phyloP scores from a whole-genome alignment of 2,797 vertebrate genomes.

The Chiroxiphia lanceolata region DNA sequence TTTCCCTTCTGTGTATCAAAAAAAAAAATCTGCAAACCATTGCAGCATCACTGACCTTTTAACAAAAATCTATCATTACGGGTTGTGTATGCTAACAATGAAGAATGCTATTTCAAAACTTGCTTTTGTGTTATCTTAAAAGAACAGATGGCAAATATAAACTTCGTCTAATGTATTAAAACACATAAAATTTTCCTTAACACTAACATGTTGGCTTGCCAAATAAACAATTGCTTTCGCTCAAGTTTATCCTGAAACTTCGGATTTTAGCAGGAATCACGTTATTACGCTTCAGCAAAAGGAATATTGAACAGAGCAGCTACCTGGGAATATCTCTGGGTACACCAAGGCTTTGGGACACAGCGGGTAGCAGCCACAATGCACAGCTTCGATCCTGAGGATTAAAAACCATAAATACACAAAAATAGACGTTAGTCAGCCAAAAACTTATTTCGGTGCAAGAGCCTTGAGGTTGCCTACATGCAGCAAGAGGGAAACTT shows the following conservation, averaged over 20 bases:
- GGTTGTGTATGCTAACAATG: slow-evolving; percentile 83
- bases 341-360: slow-evolving; percentile 94
- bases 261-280: slow-evolving; percentile 56
- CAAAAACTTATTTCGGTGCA: slow-evolving; percentile 39
- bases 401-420: slow-evolving; percentile 47
- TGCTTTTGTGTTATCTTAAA: slow-evolving; percentile 85
- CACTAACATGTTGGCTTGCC: slow-evolving; percentile 84
- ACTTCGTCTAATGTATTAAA: slow-evolving; percentile 85
- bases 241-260: slow-evolving; percentile 78
- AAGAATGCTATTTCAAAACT: slow-evolving; percentile 86
- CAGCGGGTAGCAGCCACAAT: slow-evolving; percentile 94
- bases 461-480: slow-evolving; percentile 49
- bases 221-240: slow-evolving; percentile 84
- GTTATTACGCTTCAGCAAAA: slow-evolving; percentile 12
- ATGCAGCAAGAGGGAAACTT: slow-evolving; percentile 29
- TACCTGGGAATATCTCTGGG: slow-evolving; percentile 97
- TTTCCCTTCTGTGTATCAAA: slow-evolving; percentile 45
- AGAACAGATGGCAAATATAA: slow-evolving; percentile 88
- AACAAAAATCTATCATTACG: slow-evolving; percentile 77
- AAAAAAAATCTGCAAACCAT: slow-evolving; percentile 69
- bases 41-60: slow-evolving; percentile 75
- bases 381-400: slow-evolving; percentile 91
- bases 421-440: slow-evolving; percentile 15
- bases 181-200: slow-evolving; percentile 84
- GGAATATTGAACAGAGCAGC: background rate